These are phyloP conservation scores for Heliconius melpomene DNA, from an alignment of 1,140 invertebrate species.

Conservation along the genomic window DNA sequence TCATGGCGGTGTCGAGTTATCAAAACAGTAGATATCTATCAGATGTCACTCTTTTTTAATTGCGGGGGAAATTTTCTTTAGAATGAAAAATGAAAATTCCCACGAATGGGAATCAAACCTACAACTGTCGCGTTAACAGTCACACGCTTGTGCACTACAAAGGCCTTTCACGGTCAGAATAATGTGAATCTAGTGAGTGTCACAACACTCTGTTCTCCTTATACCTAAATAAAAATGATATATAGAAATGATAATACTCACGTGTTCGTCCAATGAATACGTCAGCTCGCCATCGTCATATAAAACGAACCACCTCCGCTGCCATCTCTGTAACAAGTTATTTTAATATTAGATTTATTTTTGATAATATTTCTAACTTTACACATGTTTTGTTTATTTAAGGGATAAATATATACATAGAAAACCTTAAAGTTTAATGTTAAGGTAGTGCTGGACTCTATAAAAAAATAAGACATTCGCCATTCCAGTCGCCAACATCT, in stretches of 20 bases:
- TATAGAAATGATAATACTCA: constrained; percentile 83
- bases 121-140: too few relatives aligned
- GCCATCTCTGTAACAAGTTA: constrained; percentile 94
- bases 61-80: too few relatives aligned
- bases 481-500: too few relatives aligned
- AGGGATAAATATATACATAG: too few relatives aligned
- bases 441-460: too few relatives aligned
- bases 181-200: too few relatives aligned
- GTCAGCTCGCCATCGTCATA: constrained; percentile 98
- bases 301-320: constrained; percentile 97
- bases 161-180: too few relatives aligned
- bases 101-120: background rate
- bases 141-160: too few relatives aligned
- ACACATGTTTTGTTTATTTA: too few relatives aligned
- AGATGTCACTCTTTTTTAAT: background rate
- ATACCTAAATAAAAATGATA: background rate
- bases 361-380: background rate
- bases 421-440: too few relatives aligned
- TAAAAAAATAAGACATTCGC: too few relatives aligned
- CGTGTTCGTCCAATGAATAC: constrained; percentile 97
- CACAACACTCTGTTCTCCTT: background rate
- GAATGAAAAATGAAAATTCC: too few relatives aligned
- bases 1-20: background rate
- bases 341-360: background rate
- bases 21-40: background rate